Conservation (phyloP, 2,797 vertebrate species). For the Pachyuromys duprasi region DNA sequence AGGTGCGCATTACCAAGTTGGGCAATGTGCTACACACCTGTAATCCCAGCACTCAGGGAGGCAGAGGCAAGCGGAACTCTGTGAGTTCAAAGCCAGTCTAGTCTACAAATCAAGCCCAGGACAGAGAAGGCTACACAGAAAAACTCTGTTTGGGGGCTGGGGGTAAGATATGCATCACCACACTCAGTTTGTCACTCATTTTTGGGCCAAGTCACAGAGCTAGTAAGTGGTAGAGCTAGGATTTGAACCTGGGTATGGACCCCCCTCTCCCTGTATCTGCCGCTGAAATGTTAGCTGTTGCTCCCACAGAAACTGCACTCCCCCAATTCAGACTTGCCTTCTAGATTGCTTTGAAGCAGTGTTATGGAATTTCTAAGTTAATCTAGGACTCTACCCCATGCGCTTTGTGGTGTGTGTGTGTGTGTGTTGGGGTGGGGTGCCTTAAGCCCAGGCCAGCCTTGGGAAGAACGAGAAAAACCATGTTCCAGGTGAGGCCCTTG, state of each 20-base stretch:
- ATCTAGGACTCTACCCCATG: neutral
- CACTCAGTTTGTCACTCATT: neutral
- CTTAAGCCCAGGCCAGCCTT: neutral
- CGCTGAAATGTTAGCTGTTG: neutral
- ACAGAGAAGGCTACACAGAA: too few species aligned
- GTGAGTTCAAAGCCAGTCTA: too few species aligned
- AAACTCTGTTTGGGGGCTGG: neutral
- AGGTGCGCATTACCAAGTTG: neutral
- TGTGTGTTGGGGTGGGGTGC: neutral
- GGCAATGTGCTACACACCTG: too few species aligned
- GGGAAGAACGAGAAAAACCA: neutral
- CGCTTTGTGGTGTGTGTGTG: too few species aligned
- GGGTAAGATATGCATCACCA: too few species aligned
- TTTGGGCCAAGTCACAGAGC: neutral
- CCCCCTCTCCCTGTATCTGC: neutral
- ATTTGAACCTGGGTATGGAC: neutral
- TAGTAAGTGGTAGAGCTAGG: neutral
- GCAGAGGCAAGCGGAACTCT: too few species aligned
- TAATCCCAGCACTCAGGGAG: too few species aligned
- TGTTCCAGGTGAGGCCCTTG: too few species aligned
- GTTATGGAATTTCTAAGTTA: neutral
- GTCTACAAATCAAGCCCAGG: too few species aligned
- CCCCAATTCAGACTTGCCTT: neutral
- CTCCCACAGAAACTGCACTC: neutral
- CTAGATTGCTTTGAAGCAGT: neutral